Evolutionary conservation across 2,113 vertebrate genomes (phyloP).

Genomic region (Ifrita kowaldi): DNA sequence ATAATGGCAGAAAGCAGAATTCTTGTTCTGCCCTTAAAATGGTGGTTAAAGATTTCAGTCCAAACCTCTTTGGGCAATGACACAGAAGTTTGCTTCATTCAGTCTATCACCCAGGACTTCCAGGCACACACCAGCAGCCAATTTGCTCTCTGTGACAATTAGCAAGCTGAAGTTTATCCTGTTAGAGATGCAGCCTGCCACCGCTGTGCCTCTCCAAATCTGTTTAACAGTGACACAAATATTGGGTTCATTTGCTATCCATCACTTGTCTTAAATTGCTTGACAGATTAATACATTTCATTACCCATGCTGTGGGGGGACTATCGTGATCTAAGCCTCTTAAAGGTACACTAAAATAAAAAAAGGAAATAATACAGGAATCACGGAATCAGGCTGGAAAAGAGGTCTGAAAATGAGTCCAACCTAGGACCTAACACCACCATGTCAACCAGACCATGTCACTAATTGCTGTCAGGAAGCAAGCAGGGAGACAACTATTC

Average conservation of each 20-base stretch:
- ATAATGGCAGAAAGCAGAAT: background rate
- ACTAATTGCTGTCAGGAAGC: background rate
- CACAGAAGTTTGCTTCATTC: background rate
- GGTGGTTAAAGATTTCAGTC: background rate
- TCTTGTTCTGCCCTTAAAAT: background rate
- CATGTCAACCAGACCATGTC: background rate
- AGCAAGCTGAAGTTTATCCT: background rate
- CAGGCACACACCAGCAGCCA: background rate
- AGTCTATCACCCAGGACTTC: background rate
- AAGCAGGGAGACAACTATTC: background rate
- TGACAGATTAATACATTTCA: background rate
- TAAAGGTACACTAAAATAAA: background rate
- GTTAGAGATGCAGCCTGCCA: background rate
- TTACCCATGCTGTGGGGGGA: fast-evolving
- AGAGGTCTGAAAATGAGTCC: background rate
- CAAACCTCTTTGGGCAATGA: background rate
- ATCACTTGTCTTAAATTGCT: background rate
- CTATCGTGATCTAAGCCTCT: background rate
- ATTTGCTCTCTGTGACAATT: background rate
- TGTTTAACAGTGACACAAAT: background rate
- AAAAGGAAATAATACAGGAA: background rate
- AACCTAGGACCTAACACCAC: background rate
- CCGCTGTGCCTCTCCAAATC: background rate
- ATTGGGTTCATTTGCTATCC: background rate
- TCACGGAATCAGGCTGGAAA: background rate